Evolutionary conservation across 2,797 vertebrate genomes (phyloP).

Genomic region (Sylvilagus floridanus): DNA sequence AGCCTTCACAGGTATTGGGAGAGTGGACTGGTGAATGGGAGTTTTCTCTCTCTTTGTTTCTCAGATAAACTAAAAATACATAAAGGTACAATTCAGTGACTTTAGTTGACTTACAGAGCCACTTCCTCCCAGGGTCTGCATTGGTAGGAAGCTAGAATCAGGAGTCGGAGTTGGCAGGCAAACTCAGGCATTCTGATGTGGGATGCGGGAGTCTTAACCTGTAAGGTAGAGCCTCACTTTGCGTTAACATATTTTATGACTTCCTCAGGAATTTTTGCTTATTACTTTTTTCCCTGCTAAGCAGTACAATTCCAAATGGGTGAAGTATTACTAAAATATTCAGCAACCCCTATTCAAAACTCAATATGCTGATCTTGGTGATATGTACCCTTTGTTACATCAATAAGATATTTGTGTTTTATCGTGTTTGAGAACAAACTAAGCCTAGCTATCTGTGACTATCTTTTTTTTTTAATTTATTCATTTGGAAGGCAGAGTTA

Average conservation of each 20-base stretch:
- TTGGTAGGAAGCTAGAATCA: not conserved
- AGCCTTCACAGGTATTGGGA: no score
- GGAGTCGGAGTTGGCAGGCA: no score
- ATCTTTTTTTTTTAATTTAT: not conserved
- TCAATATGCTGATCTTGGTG: slow-evolving; percentile 3
- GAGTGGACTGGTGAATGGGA: no score
- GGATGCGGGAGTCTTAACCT: no score
- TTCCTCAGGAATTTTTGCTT: slow-evolving; percentile 40
- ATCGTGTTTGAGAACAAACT: slow-evolving; percentile 21
- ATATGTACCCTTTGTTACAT: slow-evolving; percentile 7
- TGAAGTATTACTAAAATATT: slow-evolving; percentile 29
- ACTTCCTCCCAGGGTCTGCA: no score
- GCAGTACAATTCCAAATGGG: not conserved
- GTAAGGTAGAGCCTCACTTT: not conserved
- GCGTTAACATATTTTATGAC: not conserved
- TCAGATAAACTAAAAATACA: no score
- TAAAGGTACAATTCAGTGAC: no score
- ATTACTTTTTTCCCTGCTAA: not conserved
- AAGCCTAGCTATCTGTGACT: slow-evolving; percentile 17
- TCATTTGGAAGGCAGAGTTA: no score
- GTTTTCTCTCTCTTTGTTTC: no score
- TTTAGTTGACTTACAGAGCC: no score
- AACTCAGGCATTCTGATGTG: no score
- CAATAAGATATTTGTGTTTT: slow-evolving; percentile 48
- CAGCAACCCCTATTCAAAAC: not conserved